Base-by-base conservation (phyloP, 1,140 invertebrate species). In the Ridgeia piscesae region DNA sequence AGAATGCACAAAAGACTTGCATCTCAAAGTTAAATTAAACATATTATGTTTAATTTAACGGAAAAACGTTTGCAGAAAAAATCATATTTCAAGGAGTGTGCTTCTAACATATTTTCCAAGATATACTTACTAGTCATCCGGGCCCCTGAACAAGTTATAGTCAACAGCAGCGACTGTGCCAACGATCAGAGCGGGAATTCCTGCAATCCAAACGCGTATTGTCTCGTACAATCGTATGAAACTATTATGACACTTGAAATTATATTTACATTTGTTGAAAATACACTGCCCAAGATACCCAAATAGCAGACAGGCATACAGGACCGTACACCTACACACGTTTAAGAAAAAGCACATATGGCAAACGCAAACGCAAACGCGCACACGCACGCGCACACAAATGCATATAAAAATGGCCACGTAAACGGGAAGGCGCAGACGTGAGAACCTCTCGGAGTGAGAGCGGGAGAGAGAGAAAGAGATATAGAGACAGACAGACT, bases 101-200 rank as follows among this genome's bases (percentile, higher is more conserved):
- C 33, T 21, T 77, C 58, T 77, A 27, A 4, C 11, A 31, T 31
- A 31, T 77, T 77, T 2, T 77, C 58, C 11, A 77, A 77, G 2
- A 31, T 77, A 77, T 77, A 89, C 93, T 89, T 92, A 93, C 93
- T 93, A 91, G 50, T 90, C 31, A n/a, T 92, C 91, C 2, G 58
- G 89, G 91, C 92, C 92, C 33, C 91, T 42, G 92, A 95, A 95
- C 27, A 95, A 93, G 21, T 92, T 94, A 93, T 94, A 94, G 92
- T 95, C 95, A 50, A 94, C 93, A 58, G 93, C 92, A 33, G 95
- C 92, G 8, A 95, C 94, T 17, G 93, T 58, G 31, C 94, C 94
- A 14, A 95, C 94, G 14, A 95, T 94, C 31, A 95, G 92, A 6
- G 95, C 88, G 0, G 95, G 95, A 6, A 95, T n/a, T 88, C 94